Evolutionary conservation across 2,888 invertebrate species (phyloP), one percentile per base, ranked within the genome.

Genomic region (Acrocyrtus sp.): DNA sequence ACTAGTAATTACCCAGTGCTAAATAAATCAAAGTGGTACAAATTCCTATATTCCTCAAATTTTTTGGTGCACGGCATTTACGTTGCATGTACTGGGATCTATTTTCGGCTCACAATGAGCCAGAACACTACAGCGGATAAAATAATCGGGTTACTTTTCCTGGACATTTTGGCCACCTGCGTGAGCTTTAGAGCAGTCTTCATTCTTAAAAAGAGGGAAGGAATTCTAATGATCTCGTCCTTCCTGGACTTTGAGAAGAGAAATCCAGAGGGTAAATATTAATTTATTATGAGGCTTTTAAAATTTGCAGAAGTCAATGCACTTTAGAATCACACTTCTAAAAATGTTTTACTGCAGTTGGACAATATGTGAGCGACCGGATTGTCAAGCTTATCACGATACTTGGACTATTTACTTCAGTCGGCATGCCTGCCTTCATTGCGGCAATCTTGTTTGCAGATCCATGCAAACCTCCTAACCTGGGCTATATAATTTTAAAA

Each of bases 401-500:
- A 12, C 47, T 17, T 12, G 47, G 47, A 17, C 6, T 47, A 10
- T 12, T 47, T 8, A 47, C n/a, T 12, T 10, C 10, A 10, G 10
- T 12, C 17, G 47, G 47, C 10, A 12, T 47, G 6, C 17, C 47
- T 17, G 10, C 12, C n/a, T 47, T 47, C 19, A 47, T 47, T 6
- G 19, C 17, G 8, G 47, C 47, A 8, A 47, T 47, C n/a, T n/a
- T 47, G 10, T 19, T 12, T 17, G 47, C n/a, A 8, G 47, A 47
- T 47, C 47, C 47, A 47, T 47, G 47, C 47, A 12, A 47, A 47
- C 47, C 47, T 12, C 47, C 47, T 47, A 6, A 47, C n/a, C 6
- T 47, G 10, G 47, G 47, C 6, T 19, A 47, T 19, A 47, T 47
- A 47, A 10, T 47, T 12, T 19, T 47, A 10, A 12, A 17, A n/a